phyloP scores from a whole-genome alignment of 2,888 invertebrate species.

The Stenoptilia bipunctidactyla region DNA sequence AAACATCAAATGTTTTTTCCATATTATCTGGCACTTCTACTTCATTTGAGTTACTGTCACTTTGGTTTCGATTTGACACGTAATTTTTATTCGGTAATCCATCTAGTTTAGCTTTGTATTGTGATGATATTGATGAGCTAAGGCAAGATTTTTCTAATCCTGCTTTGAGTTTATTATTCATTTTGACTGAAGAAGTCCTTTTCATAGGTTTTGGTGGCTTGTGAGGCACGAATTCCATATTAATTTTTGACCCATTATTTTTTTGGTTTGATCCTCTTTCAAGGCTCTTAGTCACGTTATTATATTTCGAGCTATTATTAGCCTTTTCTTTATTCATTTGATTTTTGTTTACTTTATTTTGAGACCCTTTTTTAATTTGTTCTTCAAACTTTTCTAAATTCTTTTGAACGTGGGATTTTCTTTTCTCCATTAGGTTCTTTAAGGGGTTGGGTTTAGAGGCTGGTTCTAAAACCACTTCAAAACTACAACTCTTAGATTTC shows the following conservation, averaged over 20 bases:
- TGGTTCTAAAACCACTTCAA: constrained; percentile 63
- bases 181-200: constrained; percentile 75
- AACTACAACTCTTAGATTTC: constrained; percentile 65
- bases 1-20: constrained; percentile 73
- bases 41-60: constrained; percentile 49
- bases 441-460: constrained; percentile 60
- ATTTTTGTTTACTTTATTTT: constrained; percentile 50
- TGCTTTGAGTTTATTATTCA: constrained; percentile 63
- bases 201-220: constrained; percentile 82
- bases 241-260: constrained; percentile 53
- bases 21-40: constrained; percentile 40
- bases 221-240: constrained; percentile 75
- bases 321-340: constrained; percentile 58
- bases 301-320: constrained; percentile 47
- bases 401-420: constrained; percentile 63
- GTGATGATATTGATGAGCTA: constrained; percentile 59
- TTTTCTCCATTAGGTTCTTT: constrained; percentile 58
- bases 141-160: constrained; percentile 49
- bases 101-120: constrained; percentile 63
- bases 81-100: constrained; percentile 61
- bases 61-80: constrained; percentile 36
- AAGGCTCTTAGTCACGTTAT: constrained; percentile 55
- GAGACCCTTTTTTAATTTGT: constrained; percentile 54
- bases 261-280: constrained; percentile 58
- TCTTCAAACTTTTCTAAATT: constrained; percentile 74